Evolutionary conservation across 2,113 vertebrate species (phyloP).

Genomic region (Labeo rohita): DNA sequence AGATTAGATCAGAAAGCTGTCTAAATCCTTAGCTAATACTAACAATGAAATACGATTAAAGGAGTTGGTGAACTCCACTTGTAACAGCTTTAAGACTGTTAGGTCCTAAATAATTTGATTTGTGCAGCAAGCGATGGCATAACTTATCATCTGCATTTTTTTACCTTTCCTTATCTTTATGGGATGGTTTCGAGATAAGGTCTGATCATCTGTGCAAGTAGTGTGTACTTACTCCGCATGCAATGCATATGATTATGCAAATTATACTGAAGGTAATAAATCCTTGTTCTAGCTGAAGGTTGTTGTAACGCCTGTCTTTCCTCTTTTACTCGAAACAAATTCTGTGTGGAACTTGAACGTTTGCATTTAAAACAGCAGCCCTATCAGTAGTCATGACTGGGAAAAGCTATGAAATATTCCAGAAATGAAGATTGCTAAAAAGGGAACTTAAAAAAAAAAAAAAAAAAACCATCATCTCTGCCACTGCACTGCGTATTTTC

Average conservation of each 20-base stretch:
- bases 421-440: slow-evolving; percentile 33
- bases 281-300: slow-evolving; percentile 66
- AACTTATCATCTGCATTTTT: slow-evolving; percentile 67
- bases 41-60: slow-evolving; percentile 42
- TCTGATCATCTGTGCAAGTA: slow-evolving; percentile 73
- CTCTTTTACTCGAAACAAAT: slow-evolving; percentile 56
- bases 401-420: slow-evolving; percentile 46
- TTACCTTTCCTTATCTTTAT: slow-evolving; percentile 70
- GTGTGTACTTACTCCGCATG: slow-evolving; percentile 72
- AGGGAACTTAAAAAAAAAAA: not conserved
- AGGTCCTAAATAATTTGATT: slow-evolving; percentile 71
- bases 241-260: slow-evolving; percentile 80
- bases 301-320: slow-evolving; percentile 42
- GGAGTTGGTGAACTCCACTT: slow-evolving; percentile 47
- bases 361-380: slow-evolving; percentile 61
- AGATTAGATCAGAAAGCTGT: slow-evolving; percentile 18
- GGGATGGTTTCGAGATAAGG: slow-evolving; percentile 73
- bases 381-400: slow-evolving; percentile 19
- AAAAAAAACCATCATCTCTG: not conserved
- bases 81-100: slow-evolving; percentile 57
- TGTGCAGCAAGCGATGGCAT: slow-evolving; percentile 67
- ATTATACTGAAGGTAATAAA: slow-evolving; percentile 72
- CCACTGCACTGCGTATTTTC: not conserved
- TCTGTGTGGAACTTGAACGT: slow-evolving; percentile 50
- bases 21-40: slow-evolving; percentile 47